phyloP scores from a whole-genome alignment of 23 tunicate species.

The Styela plicata region DNA sequence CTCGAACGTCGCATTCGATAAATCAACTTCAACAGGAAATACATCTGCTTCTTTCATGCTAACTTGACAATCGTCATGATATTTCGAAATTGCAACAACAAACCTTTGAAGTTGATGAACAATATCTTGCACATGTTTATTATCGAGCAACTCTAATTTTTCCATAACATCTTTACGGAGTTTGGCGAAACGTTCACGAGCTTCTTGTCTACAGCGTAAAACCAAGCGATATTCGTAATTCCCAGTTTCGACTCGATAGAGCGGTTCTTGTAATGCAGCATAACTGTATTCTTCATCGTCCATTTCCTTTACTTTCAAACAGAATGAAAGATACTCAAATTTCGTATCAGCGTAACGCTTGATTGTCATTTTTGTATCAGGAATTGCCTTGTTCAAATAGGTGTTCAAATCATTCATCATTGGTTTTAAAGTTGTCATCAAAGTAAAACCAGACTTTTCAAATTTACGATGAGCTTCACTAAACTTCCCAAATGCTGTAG shows the following conservation, averaged over 20 bases:
- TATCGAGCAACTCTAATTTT: conserved; percentile 89
- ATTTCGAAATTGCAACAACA: conserved; percentile 75
- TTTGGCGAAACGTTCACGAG: conserved; percentile 85
- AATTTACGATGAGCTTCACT: conserved; percentile 78
- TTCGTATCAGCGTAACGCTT: conserved; percentile 96
- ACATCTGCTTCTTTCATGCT: conserved; percentile 68
- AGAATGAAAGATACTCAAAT: conserved; percentile 89
- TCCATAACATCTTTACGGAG: conserved; percentile 98
- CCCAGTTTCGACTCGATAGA: conserved; percentile 98
- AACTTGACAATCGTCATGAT: conserved; percentile 61
- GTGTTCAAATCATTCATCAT: conserved; percentile 88
- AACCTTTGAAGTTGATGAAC: conserved; percentile 78
- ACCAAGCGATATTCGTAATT: conserved; percentile 97
- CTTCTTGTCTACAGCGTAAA: conserved; percentile 80
- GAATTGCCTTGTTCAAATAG: conserved; percentile 90
- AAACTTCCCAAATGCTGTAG: conserved; percentile 72
- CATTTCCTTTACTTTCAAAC: conserved; percentile 95
- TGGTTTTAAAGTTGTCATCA: conserved; percentile 79
- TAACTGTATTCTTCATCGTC: conserved; percentile 98
- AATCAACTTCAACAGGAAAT: conserved; percentile 98
- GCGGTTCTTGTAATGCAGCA: conserved; percentile 92
- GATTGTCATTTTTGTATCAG: conserved; percentile 89
- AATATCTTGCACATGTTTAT: conserved; percentile 95
- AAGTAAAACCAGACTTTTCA: conserved; percentile 81
- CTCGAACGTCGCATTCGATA: conserved; percentile 84